These are phyloP conservation scores for Magallana gigas DNA, from an alignment of 1,140 invertebrate genomes.

Conservation along the genomic window DNA sequence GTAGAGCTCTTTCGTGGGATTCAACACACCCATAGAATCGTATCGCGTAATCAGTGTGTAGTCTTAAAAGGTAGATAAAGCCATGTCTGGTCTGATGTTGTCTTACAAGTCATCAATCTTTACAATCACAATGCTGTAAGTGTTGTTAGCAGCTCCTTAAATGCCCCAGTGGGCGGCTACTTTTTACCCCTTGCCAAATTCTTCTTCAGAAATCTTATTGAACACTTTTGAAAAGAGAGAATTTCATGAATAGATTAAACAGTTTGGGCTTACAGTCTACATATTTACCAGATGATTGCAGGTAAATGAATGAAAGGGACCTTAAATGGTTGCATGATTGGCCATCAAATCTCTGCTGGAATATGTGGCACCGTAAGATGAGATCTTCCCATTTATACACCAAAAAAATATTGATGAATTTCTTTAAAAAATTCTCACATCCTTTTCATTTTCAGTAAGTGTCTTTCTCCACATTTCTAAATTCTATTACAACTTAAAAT, in stretches of 20 bases:
- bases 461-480: neutral
- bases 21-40: slow-evolving; percentile 7
- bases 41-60: slow-evolving; percentile 23
- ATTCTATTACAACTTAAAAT: neutral
- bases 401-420: neutral
- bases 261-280: neutral
- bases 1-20: neutral
- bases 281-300: slow-evolving; percentile 27
- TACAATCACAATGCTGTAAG: neutral
- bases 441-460: neutral
- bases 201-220: slow-evolving; percentile 22
- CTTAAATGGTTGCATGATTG: slow-evolving; percentile 4
- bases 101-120: slow-evolving; percentile 24
- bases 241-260: slow-evolving; percentile 8
- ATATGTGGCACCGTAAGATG: neutral
- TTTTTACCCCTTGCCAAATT: slow-evolving; percentile 28
- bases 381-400: neutral
- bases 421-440: neutral
- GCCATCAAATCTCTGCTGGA: neutral
- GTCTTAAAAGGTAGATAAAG: slow-evolving; percentile 34
- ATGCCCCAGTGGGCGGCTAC: slow-evolving; percentile 15
- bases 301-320: neutral
- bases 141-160: slow-evolving; percentile 1
- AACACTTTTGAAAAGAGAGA: slow-evolving; percentile 17
- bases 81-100: neutral